Evolutionary conservation across 2,888 invertebrate species (phyloP).

Genomic region (Monoplex corrugatus): DNA sequence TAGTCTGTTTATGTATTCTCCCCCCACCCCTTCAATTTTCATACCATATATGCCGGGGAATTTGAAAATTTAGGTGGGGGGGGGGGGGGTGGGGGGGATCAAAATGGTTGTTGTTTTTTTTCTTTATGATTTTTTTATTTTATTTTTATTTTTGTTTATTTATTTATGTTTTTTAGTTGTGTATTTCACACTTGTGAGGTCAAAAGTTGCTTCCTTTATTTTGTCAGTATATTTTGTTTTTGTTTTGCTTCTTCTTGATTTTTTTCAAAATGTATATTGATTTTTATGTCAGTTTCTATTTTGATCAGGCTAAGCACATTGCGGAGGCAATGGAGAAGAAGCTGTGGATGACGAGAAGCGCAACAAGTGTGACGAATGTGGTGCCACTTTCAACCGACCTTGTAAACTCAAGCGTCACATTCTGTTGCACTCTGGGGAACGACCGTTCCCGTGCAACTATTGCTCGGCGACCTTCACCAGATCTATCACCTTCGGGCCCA

Average conservation of each 20-base stretch:
- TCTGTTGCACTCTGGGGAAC: conserved; percentile 78
- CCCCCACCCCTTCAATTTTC: too few species aligned
- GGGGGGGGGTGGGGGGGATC: background rate
- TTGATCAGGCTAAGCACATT: conserved; percentile 2
- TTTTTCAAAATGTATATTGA: background rate
- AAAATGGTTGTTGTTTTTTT: too few species aligned
- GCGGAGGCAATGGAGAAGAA: conserved; percentile 23
- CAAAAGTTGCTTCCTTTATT: too few species aligned
- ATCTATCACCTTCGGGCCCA: conserved; percentile 32
- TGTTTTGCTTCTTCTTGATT: too few species aligned
- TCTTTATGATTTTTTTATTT: too few species aligned
- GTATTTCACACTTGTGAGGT: background rate
- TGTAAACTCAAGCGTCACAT: conserved; percentile 78
- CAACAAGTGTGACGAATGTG: conserved; percentile 68
- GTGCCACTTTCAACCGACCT: conserved; percentile 75
- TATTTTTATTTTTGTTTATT: too few species aligned
- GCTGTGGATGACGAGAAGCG: conserved; percentile 24
- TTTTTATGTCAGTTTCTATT: background rate
- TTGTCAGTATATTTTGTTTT: too few species aligned
- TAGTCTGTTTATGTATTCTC: too few species aligned
- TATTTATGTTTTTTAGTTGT: too few species aligned
- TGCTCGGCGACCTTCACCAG: conserved; percentile 40
- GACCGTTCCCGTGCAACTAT: conserved; percentile 71
- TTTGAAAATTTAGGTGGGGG: background rate
- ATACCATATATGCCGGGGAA: too few species aligned